phyloP scores from a whole-genome alignment of 2,113 vertebrate genomes.

The Mirounga angustirostris region DNA sequence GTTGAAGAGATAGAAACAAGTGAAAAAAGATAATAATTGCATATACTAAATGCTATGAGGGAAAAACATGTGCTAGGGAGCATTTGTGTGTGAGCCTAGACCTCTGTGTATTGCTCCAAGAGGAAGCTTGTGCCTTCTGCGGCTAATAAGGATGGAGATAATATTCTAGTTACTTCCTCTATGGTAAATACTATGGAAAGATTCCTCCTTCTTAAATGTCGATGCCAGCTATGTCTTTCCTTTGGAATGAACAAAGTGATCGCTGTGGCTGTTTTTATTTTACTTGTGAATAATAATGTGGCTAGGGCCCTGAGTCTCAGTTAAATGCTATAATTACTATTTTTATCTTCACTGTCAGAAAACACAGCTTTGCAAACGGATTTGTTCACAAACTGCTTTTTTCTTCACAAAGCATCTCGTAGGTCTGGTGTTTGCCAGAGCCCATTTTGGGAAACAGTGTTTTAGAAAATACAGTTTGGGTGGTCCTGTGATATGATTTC shows the following conservation, averaged over 20 bases:
- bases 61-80: background rate
- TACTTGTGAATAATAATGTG: slow-evolving; percentile 40
- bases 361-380: slow-evolving; percentile 13
- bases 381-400: background rate
- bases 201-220: background rate
- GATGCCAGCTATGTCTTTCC: background rate
- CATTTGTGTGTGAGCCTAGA: background rate
- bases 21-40: background rate
- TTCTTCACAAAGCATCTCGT: background rate
- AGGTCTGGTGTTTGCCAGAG: background rate
- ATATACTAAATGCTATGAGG: background rate
- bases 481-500: background rate
- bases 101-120: background rate
- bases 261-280: background rate
- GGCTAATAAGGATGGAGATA: background rate
- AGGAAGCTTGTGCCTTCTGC: background rate
- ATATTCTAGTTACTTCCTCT: background rate
- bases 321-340: slow-evolving; percentile 50
- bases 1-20: background rate
- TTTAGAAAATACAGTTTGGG: slow-evolving; percentile 14
- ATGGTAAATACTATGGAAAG: background rate
- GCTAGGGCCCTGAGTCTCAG: background rate
- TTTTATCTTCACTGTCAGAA: slow-evolving; percentile 54
- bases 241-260: background rate
- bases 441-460: background rate